Conservation (phyloP, 2,888 invertebrate species). For the Stenichneumon culpator region DNA sequence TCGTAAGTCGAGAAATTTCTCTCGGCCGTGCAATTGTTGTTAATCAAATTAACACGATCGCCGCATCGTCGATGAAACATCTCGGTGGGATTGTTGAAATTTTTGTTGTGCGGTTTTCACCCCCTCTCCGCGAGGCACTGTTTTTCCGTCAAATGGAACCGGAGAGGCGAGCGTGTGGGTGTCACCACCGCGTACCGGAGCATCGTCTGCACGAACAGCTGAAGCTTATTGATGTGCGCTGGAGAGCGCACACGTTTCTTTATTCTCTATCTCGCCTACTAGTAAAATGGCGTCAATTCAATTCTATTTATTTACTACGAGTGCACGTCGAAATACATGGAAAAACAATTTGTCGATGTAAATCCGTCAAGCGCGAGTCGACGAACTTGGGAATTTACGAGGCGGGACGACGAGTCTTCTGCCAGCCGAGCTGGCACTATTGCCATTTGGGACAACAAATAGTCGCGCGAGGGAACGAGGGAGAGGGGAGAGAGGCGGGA, state of each 20-base stretch:
- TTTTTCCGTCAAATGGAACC: constrained; percentile 55
- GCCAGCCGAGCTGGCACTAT: not conserved
- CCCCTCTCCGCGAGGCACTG: constrained; percentile 57
- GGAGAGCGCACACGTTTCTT: constrained; percentile 13
- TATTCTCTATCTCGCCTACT: constrained; percentile 13
- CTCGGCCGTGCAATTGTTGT: constrained; percentile 93
- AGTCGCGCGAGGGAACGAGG: not conserved
- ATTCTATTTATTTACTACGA: constrained; percentile 5
- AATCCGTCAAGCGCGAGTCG: not conserved
- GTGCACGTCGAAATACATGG: not conserved
- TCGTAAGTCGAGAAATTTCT: constrained; percentile 94
- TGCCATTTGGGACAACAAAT: not conserved
- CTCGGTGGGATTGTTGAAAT: constrained; percentile 68
- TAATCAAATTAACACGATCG: constrained; percentile 93
- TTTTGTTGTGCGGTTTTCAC: constrained; percentile 25
- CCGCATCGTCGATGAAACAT: constrained; percentile 93
- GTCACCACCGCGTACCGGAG: constrained; percentile 69
- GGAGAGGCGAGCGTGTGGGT: constrained; percentile 64
- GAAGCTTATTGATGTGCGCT: constrained; percentile 64
- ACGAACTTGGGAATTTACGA: not conserved
- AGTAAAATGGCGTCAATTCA: constrained; percentile 55
- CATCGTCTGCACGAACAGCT: constrained; percentile 69
- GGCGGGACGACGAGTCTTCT: not conserved
- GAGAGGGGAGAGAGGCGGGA: not conserved
- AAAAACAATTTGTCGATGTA: not conserved